These are phyloP conservation scores for Oophaga pumilio DNA, from an alignment of 2,113 vertebrate genomes.

Conservation along the genomic window DNA sequence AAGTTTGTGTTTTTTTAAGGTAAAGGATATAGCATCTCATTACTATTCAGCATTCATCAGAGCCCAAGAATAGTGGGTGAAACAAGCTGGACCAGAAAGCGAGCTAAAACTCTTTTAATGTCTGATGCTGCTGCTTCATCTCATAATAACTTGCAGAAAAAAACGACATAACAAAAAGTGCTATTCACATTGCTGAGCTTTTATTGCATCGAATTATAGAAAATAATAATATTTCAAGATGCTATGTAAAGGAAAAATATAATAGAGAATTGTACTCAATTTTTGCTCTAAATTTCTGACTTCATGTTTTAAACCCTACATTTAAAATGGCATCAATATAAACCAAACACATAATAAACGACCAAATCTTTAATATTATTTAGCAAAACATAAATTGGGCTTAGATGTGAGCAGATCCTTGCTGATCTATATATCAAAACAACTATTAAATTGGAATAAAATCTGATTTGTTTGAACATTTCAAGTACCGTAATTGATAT, in stretches of 20 bases:
- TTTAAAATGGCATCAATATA: not conserved
- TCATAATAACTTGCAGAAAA: not conserved
- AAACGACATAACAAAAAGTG: not conserved
- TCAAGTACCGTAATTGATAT: not conserved
- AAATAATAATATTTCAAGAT: not conserved
- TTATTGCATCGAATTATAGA: not conserved
- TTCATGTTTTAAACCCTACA: not conserved
- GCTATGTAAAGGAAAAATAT: not conserved
- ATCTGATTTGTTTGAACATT: not conserved
- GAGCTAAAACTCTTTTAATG: constrained; percentile 18
- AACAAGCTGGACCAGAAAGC: constrained; percentile 10
- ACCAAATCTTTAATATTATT: not conserved
- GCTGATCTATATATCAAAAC: not conserved
- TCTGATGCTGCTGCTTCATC: not conserved
- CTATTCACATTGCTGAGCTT: not conserved
- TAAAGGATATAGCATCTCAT: constrained; percentile 30
- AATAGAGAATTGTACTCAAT: not conserved
- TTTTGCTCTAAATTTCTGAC: not conserved
- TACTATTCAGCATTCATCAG: constrained; percentile 29
- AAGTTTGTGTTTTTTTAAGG: constrained; percentile 2
- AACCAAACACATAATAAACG: not conserved
- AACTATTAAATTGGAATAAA: not conserved
- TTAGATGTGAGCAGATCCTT: not conserved
- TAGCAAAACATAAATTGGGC: not conserved
- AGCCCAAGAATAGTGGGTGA: constrained; percentile 28